Evolutionary conservation across 2,888 invertebrate genomes (phyloP).

Genomic region (Hypena proboscidalis): DNA sequence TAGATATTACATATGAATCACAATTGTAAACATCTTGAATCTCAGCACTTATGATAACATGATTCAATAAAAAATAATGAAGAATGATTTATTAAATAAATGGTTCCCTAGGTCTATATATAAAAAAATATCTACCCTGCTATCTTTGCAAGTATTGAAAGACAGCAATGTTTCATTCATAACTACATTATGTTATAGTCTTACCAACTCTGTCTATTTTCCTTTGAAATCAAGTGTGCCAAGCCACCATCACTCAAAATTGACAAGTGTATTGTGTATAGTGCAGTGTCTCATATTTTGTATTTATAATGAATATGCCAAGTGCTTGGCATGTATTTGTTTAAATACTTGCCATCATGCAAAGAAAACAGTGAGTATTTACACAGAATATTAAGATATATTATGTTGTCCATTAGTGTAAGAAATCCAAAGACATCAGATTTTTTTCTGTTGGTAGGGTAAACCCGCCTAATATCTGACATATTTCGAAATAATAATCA

Average conservation of each 20-base stretch:
- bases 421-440: no score
- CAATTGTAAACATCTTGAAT: slow-evolving; percentile 59
- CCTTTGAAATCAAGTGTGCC: slow-evolving; percentile 64
- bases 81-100: no score
- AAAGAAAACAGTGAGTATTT: slow-evolving; percentile 77
- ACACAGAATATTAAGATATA: slow-evolving; percentile 7
- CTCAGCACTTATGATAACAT: slow-evolving; percentile 59
- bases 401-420: slow-evolving; percentile 1
- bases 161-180: slow-evolving; percentile 22
- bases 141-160: not conserved
- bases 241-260: slow-evolving; percentile 56
- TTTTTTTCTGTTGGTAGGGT: not conserved
- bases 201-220: slow-evolving; percentile 30
- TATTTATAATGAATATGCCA: slow-evolving; percentile 52
- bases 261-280: slow-evolving; percentile 61
- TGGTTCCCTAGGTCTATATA: slow-evolving; percentile 10
- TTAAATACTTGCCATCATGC: slow-evolving; percentile 58
- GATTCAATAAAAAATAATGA: slow-evolving; percentile 65
- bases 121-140: slow-evolving; percentile 2
- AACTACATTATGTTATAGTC: slow-evolving; percentile 18
- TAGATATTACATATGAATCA: slow-evolving; percentile 57
- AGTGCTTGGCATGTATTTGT: slow-evolving; percentile 45
- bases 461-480: no score
- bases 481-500: no score
- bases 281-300: slow-evolving; percentile 45